phyloP scores from a whole-genome alignment of 1,140 invertebrate genomes.

The Mylabris phalerata region DNA sequence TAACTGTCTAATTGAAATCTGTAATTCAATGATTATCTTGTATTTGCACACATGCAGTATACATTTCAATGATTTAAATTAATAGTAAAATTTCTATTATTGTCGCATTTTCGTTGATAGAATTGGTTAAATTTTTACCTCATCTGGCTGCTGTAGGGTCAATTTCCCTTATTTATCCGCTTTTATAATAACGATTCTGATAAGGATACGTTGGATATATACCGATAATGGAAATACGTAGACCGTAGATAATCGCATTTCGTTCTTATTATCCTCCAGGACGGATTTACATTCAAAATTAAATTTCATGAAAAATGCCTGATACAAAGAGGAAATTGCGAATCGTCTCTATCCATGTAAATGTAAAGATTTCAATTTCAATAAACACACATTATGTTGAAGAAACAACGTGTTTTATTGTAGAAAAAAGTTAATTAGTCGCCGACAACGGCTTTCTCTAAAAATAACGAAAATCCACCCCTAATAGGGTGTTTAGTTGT shows the following conservation, averaged over 20 bases:
- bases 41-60: no score
- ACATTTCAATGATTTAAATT: no score
- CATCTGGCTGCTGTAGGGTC: no score
- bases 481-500: constrained; percentile 12
- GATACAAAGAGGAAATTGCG: constrained; percentile 3
- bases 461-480: constrained; percentile 15
- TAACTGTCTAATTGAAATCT: no score
- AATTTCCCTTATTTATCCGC: no score
- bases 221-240: constrained; percentile 21
- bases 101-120: no score
- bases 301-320: constrained; percentile 17
- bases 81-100: no score
- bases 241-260: constrained; percentile 24
- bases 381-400: background rate
- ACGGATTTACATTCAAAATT: constrained; percentile 21
- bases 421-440: constrained; percentile 14
- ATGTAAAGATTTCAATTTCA: background rate
- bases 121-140: no score
- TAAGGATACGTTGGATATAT: constrained; percentile 20
- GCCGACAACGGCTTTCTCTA: constrained; percentile 10
- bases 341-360: background rate
- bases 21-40: no score
- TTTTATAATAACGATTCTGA: background rate
- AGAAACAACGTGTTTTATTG: background rate
- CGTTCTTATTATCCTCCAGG: constrained; percentile 20